Base-by-base conservation (phyloP, 2,797 vertebrate genomes). In the Heteromormyrus szaboi region DNA sequence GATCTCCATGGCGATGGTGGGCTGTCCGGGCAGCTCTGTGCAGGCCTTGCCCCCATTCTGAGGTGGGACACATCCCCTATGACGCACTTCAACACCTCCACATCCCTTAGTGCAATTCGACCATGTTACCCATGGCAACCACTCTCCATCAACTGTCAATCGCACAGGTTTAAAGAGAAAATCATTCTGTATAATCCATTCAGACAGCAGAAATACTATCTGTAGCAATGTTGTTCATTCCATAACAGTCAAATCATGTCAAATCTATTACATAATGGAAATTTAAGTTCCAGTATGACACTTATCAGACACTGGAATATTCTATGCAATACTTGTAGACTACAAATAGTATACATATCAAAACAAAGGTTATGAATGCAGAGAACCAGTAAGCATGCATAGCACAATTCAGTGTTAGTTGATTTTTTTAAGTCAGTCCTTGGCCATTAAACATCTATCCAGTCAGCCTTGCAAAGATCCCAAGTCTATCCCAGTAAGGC, bases 101-200 rank as follows among this genome's bases (percentile, higher is more conserved):
- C 98, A 98, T 0, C 91, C 93, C 50, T 92, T 92, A 0, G 95
- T 95, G 90, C 98, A 99, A 88, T 95, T 96, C 0, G 97, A 97
- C 98, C 97, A 99, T 9, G 90, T 93, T 0, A 89, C 94, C 97
- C 98, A 99, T 0, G 95, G 91, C 17, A 95, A 90, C 98, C 98
- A 98, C 1, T 91, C 90, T 1, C 96, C 96, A 0, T 98, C 96
- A 91, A 97, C 98, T 98, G 93, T 0, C 9, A 11, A 1, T 50
- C 9, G 53, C 25, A 33, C 4, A 37, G 37, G 29, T 37, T 72
- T 72, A 76, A 76, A 41, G 68, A 76, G 33, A 76, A 25, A 76
- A 76, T 76, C 14, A 41, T 41, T 76, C 33, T 76, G 33, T 41
- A 19, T 19, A 72, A 72, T 72, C 65, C 65, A 72, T 33, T 33